A percentile compares a stretch with the other conserved stretches of the same genome.
Conservation (phyloP, 2,888 invertebrate genomes). For the Parelbella ahira region DNA sequence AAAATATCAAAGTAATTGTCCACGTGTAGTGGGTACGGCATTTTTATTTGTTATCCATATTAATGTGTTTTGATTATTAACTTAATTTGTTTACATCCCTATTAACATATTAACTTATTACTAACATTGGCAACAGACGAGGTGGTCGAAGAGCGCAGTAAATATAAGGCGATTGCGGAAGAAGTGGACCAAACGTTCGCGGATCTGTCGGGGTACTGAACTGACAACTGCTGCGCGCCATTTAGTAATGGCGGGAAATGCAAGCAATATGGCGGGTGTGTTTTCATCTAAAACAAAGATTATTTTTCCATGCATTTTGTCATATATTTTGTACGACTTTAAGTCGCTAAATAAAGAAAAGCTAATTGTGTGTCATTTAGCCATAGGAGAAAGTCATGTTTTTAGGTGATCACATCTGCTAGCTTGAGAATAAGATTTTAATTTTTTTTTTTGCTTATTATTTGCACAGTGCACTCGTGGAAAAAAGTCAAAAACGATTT, state of each 20-base stretch:
- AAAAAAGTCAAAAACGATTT: background rate
- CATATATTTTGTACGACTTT: constrained; percentile 10
- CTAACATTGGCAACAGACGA: constrained; percentile 85
- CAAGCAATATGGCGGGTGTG: constrained; percentile 20
- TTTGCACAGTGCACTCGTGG: constrained; percentile 5
- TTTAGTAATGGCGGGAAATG: constrained; percentile 43
- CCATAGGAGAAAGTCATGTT: too few species aligned
- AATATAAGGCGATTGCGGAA: constrained; percentile 98
- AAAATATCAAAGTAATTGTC: too few species aligned
- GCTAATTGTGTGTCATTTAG: too few species aligned
- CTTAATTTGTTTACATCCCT: too few species aligned
- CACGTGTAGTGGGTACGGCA: too few species aligned
- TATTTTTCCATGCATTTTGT: background rate
- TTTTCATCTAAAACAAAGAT: constrained; percentile 2
- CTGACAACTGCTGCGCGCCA: constrained; percentile 38
- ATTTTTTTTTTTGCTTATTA: background rate
- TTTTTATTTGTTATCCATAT: too few species aligned
- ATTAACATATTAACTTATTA: constrained; percentile 32
- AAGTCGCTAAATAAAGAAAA: constrained; percentile 6
- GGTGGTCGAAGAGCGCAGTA: constrained; percentile 94
- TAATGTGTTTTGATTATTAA: too few species aligned
- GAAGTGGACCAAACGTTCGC: constrained; percentile 98
- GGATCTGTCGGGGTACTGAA: constrained; percentile 94
- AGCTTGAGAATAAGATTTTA: constrained; percentile 2
- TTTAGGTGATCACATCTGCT: constrained; percentile 2